Evolutionary conservation across 2,888 invertebrate genomes (phyloP).

Genomic region (Antheraea yamamai): DNA sequence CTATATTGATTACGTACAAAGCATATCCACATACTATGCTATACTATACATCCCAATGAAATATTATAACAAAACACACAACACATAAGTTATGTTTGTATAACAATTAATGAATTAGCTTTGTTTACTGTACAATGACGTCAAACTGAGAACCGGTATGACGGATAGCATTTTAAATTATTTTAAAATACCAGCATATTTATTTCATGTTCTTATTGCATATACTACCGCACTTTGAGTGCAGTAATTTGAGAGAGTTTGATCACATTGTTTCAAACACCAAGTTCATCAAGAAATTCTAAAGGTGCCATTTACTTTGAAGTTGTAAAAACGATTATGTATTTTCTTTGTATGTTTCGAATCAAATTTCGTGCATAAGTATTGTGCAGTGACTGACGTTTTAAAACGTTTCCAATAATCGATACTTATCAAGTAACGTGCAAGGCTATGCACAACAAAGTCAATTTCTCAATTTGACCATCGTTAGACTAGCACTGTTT

Average conservation of each 20-base stretch:
- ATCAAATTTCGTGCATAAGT: not conserved
- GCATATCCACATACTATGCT: too few species aligned
- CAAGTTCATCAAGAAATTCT: too few species aligned
- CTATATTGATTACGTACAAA: too few species aligned
- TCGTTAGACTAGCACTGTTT: not conserved
- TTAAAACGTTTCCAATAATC: not conserved
- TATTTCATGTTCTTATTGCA: not conserved
- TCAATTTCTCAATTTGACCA: not conserved
- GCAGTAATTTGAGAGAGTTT: too few species aligned
- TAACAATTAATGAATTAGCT: not conserved
- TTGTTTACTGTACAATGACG: slow-evolving; percentile 4
- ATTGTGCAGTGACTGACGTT: not conserved
- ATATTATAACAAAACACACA: not conserved
- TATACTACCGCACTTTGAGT: too few species aligned
- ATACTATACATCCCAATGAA: too few species aligned
- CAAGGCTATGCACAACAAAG: not conserved
- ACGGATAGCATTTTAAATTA: not conserved
- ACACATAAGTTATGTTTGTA: not conserved
- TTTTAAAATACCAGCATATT: not conserved
- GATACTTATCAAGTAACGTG: not conserved
- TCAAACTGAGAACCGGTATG: not conserved
- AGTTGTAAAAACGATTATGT: too few species aligned
- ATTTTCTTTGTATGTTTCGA: not conserved
- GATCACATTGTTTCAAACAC: too few species aligned
- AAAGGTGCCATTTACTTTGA: too few species aligned